Percentiles rank a stretch among this genome's conserved stretches.
These are phyloP conservation scores for Serrognathus titanus DNA, from an alignment of 2,888 invertebrate genomes.

Conservation along the genomic window DNA sequence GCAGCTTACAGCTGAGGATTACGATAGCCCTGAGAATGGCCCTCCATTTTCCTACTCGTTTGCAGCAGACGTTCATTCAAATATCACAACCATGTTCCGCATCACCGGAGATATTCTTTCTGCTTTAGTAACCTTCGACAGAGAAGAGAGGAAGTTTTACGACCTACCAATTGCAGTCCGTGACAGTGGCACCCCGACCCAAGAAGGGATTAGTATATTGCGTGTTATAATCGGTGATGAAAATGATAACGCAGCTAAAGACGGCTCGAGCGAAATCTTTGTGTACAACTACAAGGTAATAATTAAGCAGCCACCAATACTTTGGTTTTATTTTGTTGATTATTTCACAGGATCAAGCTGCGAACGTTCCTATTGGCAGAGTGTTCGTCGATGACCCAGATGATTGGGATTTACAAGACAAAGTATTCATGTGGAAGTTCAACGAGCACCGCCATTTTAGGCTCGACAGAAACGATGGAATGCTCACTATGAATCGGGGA, in stretches of 20 bases:
- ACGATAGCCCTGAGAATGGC: conserved; percentile 79
- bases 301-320: not conserved
- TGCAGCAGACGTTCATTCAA: conserved; percentile 62
- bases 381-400: conserved; percentile 93
- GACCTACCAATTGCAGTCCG: conserved; percentile 84
- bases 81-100: conserved; percentile 68
- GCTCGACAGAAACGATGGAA: conserved; percentile 73
- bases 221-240: conserved; percentile 90
- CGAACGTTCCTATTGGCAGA: conserved; percentile 81
- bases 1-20: conserved; percentile 70
- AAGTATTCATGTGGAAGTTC: conserved; percentile 72
- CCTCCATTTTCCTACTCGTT: conserved; percentile 78
- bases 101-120: conserved; percentile 66
- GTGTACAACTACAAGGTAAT: conserved; percentile 88
- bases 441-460: conserved; percentile 60
- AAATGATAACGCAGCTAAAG: conserved; percentile 88
- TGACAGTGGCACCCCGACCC: conserved; percentile 72
- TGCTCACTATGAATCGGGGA: conserved; percentile 81
- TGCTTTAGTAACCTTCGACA: conserved; percentile 75
- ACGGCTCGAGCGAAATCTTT: conserved; percentile 86
- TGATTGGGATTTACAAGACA: conserved; percentile 95
- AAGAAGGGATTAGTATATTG: conserved; percentile 78
- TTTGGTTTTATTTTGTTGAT: conserved; percentile 1
- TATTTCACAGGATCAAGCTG: conserved; percentile 63
- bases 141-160: conserved; percentile 84